phyloP scores from a whole-genome alignment of 2,888 invertebrate species.

The Ferrisia virgata region DNA sequence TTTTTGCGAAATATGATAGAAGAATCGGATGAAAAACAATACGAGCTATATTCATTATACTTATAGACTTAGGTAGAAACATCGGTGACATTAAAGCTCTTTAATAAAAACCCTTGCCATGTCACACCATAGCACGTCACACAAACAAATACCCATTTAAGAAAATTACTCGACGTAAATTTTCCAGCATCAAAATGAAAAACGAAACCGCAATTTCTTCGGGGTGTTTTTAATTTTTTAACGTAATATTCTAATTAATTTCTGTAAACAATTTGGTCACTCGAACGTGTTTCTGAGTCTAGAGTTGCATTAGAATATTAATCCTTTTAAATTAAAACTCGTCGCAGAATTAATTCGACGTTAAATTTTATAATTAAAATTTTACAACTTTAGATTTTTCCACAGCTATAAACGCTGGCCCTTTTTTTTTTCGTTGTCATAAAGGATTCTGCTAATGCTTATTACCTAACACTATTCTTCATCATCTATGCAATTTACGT shows the following conservation, averaged over 20 bases:
- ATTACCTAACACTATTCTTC: no score
- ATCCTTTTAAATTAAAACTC: background rate
- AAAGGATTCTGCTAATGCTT: no score
- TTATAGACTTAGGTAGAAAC: no score
- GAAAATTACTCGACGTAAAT: background rate
- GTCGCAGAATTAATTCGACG: background rate
- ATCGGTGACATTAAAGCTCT: background rate
- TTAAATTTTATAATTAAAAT: background rate
- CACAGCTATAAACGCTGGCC: background rate
- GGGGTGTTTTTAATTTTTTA: background rate
- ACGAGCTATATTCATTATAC: no score
- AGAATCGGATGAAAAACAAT: no score
- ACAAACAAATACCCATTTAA: background rate
- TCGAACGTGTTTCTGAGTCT: background rate
- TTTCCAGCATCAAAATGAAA: background rate
- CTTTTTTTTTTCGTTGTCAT: no score
- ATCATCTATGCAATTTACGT: no score
- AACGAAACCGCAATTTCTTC: background rate
- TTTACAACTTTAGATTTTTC: background rate
- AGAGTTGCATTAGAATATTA: background rate
- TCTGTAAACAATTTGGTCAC: background rate
- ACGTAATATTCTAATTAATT: background rate
- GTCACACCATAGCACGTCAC: background rate
- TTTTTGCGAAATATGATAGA: no score
- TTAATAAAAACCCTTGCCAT: background rate